Percentiles rank a stretch among this genome's conserved stretches.
These are phyloP conservation scores for Reticulitermes lucifugus DNA, from an alignment of 2,888 invertebrate species.

Conservation along the genomic window DNA sequence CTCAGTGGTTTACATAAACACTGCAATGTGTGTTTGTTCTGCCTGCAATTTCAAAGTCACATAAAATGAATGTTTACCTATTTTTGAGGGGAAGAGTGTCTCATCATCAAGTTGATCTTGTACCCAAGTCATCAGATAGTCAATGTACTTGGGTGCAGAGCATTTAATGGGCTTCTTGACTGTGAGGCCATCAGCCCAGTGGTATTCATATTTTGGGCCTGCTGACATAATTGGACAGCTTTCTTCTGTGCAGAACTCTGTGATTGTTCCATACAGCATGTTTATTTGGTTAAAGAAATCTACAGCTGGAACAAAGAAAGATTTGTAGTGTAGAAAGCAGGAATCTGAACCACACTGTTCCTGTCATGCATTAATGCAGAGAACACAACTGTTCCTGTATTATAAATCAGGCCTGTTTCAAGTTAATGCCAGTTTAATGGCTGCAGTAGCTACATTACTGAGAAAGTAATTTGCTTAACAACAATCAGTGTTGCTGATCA, in stretches of 20 bases:
- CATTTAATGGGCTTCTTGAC: conserved; percentile 99
- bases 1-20: too few species aligned
- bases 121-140: conserved; percentile 99
- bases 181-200: conserved; percentile 99
- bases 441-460: too few species aligned
- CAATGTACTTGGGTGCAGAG: conserved; percentile 98
- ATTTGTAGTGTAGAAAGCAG: conserved; percentile 40
- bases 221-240: conserved; percentile 99
- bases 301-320: conserved; percentile 80
- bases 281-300: conserved; percentile 99
- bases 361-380: too few species aligned
- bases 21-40: too few species aligned
- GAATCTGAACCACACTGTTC: too few species aligned
- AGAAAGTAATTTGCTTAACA: too few species aligned
- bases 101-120: conserved; percentile 99
- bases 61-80: conserved; percentile 70
- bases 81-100: conserved; percentile 97
- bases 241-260: conserved; percentile 99
- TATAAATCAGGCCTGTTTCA: too few species aligned
- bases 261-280: conserved; percentile 99
- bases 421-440: too few species aligned
- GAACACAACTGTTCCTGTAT: too few species aligned
- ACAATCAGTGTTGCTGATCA: too few species aligned
- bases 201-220: conserved; percentile 99
- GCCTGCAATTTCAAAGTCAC: not conserved